These are phyloP conservation scores for Drosophila malerkotliana DNA, from an alignment of 1,140 invertebrate species.

Conservation along the genomic window DNA sequence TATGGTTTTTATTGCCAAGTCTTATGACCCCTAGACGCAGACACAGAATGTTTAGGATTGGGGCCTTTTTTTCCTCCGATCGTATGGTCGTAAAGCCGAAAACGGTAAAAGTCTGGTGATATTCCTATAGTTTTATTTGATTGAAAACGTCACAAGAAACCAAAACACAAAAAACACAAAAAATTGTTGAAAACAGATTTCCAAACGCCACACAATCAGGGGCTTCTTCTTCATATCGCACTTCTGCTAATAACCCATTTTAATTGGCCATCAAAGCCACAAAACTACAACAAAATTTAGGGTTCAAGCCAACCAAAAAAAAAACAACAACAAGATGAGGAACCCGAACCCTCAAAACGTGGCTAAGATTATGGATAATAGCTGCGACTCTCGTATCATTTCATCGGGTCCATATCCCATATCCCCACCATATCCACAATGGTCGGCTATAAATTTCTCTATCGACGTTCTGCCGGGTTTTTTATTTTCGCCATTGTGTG, in stretches of 20 bases:
- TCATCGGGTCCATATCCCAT: slow-evolving; percentile 64
- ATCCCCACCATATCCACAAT: slow-evolving; percentile 39
- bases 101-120: slow-evolving; percentile 38
- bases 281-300: slow-evolving; percentile 12
- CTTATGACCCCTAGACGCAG: slow-evolving; percentile 26
- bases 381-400: slow-evolving; percentile 61
- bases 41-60: slow-evolving; percentile 29
- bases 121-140: slow-evolving; percentile 46
- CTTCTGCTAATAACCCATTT: slow-evolving; percentile 73
- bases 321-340: slow-evolving; percentile 7
- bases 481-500: slow-evolving; percentile 71
- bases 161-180: slow-evolving; percentile 12
- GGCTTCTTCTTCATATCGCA: slow-evolving; percentile 58
- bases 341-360: slow-evolving; percentile 36
- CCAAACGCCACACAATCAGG: slow-evolving; percentile 63
- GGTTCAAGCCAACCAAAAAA: not conserved
- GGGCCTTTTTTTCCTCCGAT: slow-evolving; percentile 21
- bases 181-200: slow-evolving; percentile 47
- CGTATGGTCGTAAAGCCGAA: slow-evolving; percentile 33
- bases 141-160: slow-evolving; percentile 42
- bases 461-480: slow-evolving; percentile 46
- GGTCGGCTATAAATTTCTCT: slow-evolving; percentile 76
- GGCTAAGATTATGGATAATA: slow-evolving; percentile 51
- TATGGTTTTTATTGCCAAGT: slow-evolving; percentile 33
- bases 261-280: slow-evolving; percentile 73